Conservation (phyloP, 1,140 invertebrate species). For the Brachionus manjavacas region DNA sequence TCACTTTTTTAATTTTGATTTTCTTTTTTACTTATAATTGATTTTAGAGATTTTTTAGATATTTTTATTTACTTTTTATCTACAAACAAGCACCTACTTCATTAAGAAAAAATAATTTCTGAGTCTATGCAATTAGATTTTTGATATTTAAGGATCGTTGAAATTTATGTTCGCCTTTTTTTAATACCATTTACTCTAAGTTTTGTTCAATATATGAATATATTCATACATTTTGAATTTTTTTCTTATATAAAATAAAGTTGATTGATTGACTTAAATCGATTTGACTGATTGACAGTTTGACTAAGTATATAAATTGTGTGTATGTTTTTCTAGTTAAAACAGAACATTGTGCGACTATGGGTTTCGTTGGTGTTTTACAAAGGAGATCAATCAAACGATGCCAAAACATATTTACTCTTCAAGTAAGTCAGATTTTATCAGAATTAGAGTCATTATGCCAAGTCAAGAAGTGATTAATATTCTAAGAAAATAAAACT, state of each 20-base stretch:
- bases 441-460: not conserved
- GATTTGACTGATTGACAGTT: constrained; percentile 34
- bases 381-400: constrained; percentile 21
- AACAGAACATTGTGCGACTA: constrained; percentile 10
- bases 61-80: too few relatives aligned
- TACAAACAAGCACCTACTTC: too few relatives aligned
- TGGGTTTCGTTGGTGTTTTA: not conserved
- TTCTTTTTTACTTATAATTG: too few relatives aligned
- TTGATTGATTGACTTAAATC: constrained; percentile 37
- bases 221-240: not conserved
- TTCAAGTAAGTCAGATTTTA: not conserved
- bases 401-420: constrained; percentile 15
- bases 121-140: too few relatives aligned
- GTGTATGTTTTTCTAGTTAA: not conserved
- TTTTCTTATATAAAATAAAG: not conserved
- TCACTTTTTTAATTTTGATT: too few relatives aligned
- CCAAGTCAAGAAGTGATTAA: not conserved
- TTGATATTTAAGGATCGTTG: not conserved
- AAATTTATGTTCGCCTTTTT: not conserved
- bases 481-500: not conserved
- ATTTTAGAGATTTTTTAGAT: too few relatives aligned
- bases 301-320: constrained; percentile 35
- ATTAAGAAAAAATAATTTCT: not conserved
- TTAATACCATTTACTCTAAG: not conserved
- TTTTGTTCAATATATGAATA: not conserved